Base-by-base conservation (phyloP, 2,888 invertebrate genomes). In the Chaetogeoica ovagalla region DNA sequence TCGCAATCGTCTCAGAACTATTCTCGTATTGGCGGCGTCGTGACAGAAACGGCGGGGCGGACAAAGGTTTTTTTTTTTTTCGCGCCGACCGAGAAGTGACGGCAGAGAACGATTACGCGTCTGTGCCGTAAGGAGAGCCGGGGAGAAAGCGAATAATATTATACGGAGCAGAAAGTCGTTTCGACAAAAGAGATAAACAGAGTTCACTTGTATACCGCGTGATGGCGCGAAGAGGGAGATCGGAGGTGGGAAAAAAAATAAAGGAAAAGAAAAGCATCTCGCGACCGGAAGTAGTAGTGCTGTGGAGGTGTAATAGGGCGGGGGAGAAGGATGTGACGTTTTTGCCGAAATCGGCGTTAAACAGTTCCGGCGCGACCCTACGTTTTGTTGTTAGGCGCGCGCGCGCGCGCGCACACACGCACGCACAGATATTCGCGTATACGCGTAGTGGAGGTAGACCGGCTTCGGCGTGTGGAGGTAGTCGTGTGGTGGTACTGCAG, bases 341-440 rank as follows among this genome's bases (percentile, higher is more conserved):
- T 79, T 79, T 70, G 79, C 62, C 76, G 76, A 77, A 77, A 77
- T 77, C 76, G 76, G 76, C 79, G 79, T 79, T 79, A 79, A 79
- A 79, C 79, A 79, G 79, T 79, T 79, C 79, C 79, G 79, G 79
- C 79, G 79, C 70, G 62, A 70, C 79, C 79, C 79, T 70, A 70
- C 79, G 79, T 70, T 79, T 70, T 70, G 79, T 70, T 79, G 43
- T 43, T 30, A 43, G 4, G 43, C 43, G 43, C 43, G 43, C 43
- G 43, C 30, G 30, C 30, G 2, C 30, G 63, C 77, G 77, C 77
- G 4, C 30, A 30, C 30, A 30, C 30, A 30, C 30, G 4, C 30
- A 30, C 30, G 4, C 30, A 30, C 30, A 30, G 4, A 30, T 30
- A 30, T 30, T 30, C n/a, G n/a, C n/a, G n/a, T n/a, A n/a, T n/a